A percentile compares a stretch with the other conserved stretches of the same genome.
Conservation (phyloP, 2,797 vertebrate genomes). For the Melanotaenia pygmaea region DNA sequence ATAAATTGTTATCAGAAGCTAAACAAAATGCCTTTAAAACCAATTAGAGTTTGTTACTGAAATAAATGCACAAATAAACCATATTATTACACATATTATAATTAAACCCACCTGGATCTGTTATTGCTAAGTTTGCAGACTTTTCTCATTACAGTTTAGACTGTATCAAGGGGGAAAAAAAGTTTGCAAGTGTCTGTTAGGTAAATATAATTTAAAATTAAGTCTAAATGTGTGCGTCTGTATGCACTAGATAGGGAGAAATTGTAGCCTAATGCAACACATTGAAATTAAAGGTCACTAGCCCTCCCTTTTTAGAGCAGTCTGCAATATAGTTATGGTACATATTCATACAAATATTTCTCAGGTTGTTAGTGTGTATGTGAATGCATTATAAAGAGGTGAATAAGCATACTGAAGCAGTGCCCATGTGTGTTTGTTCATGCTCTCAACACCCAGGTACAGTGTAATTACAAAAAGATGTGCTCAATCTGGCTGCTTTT, state of each 20-base stretch:
- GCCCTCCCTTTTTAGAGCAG: constrained; percentile 24
- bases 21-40: no score
- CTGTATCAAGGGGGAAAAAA: no score
- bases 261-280: constrained; percentile 2
- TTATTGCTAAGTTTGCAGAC: no score
- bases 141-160: no score
- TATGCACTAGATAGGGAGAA: background rate
- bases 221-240: background rate
- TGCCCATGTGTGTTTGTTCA: no score
- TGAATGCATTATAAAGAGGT: background rate
- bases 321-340: constrained; percentile 32
- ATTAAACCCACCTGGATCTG: no score
- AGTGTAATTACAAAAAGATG: constrained; percentile 68
- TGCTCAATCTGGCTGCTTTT: constrained; percentile 63
- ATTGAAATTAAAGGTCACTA: constrained; percentile 55
- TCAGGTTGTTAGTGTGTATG: background rate
- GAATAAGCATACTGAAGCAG: background rate
- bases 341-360: constrained; percentile 23
- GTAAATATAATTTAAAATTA: constrained; percentile 10
- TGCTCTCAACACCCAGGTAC: constrained; percentile 33
- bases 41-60: background rate
- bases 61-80: background rate
- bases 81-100: no score
- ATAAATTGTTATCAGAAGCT: no score
- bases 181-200: no score